These are phyloP conservation scores for Ostrea denselamellosa DNA, from an alignment of 1,140 invertebrate species.

Conservation along the genomic window DNA sequence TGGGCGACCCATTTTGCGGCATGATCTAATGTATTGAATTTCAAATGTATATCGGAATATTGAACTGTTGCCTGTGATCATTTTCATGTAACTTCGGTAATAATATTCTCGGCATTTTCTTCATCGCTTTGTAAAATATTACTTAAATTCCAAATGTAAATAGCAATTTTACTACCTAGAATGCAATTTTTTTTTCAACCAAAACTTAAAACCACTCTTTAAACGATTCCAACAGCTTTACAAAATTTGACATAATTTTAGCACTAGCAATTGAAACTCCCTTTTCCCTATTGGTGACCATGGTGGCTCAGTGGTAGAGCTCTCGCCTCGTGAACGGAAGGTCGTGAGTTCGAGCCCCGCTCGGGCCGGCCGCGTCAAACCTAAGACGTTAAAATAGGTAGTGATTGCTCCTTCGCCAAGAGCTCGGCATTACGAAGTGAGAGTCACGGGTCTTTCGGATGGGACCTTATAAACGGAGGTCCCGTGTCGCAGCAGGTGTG, in stretches of 20 bases:
- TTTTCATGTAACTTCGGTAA: neutral
- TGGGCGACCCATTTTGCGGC: constrained; percentile 42
- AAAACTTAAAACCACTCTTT: constrained; percentile 37
- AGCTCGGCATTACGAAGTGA: too few relatives aligned
- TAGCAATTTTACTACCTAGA: neutral
- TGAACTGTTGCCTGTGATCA: neutral
- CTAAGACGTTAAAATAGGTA: too few relatives aligned
- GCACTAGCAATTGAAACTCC: constrained; percentile 17
- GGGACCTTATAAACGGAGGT: too few relatives aligned
- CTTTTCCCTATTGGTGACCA: constrained; percentile 26
- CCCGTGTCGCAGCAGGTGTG: too few relatives aligned
- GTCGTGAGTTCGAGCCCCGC: too few relatives aligned
- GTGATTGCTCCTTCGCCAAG: too few relatives aligned
- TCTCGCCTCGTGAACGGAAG: too few relatives aligned
- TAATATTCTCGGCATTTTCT: neutral
- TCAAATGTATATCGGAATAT: constrained; percentile 41
- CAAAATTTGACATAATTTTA: constrained; percentile 26
- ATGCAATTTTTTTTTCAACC: neutral
- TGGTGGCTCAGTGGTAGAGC: too few relatives aligned
- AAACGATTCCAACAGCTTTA: constrained; percentile 47
- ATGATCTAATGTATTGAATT: constrained; percentile 17
- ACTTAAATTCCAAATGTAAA: neutral
- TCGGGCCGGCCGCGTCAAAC: too few relatives aligned
- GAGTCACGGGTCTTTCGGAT: too few relatives aligned
- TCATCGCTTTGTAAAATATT: neutral